phyloP scores from a whole-genome alignment of 2,888 invertebrate species.

The Eueremaeus valkanovi region DNA sequence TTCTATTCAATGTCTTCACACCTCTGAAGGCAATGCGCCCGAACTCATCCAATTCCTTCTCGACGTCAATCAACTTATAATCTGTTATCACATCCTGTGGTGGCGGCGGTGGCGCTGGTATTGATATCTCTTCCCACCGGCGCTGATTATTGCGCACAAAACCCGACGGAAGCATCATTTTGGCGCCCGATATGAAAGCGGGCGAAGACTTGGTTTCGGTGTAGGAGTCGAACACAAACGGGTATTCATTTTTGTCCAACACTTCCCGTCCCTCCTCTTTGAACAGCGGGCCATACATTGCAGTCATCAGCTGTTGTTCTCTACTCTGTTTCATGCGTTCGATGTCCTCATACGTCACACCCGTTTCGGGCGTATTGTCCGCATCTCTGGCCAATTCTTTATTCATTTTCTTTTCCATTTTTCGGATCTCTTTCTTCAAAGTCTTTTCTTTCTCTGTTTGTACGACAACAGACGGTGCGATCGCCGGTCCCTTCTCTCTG shows the following conservation, averaged over 20 bases:
- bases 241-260: conserved; percentile 31
- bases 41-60: conserved; percentile 58
- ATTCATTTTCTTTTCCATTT: conserved; percentile 72
- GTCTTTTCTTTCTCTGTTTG: conserved; percentile 77
- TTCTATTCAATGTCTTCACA: conserved; percentile 79
- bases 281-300: conserved; percentile 37
- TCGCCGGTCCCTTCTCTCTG: conserved; percentile 25
- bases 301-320: conserved; percentile 28
- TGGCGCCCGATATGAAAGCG: conserved; percentile 72
- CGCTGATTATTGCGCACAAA: conserved; percentile 67
- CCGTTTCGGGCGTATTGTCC: conserved; percentile 46
- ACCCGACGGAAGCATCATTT: conserved; percentile 73
- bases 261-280: conserved; percentile 17
- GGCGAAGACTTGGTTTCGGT: conserved; percentile 64
- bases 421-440: conserved; percentile 67
- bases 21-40: conserved; percentile 85
- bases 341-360: conserved; percentile 35
- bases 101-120: conserved; percentile 50
- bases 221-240: conserved; percentile 72
- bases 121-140: conserved; percentile 74
- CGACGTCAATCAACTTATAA: conserved; percentile 35
- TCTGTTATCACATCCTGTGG: conserved; percentile 9
- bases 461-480: conserved; percentile 51
- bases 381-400: conserved; percentile 45
- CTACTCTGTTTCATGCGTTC: conserved; percentile 23